Percentiles rank a stretch among this genome's conserved stretches.
Evolutionary conservation across 2,888 invertebrate species (phyloP).

Genomic region (Diploptera punctata): DNA sequence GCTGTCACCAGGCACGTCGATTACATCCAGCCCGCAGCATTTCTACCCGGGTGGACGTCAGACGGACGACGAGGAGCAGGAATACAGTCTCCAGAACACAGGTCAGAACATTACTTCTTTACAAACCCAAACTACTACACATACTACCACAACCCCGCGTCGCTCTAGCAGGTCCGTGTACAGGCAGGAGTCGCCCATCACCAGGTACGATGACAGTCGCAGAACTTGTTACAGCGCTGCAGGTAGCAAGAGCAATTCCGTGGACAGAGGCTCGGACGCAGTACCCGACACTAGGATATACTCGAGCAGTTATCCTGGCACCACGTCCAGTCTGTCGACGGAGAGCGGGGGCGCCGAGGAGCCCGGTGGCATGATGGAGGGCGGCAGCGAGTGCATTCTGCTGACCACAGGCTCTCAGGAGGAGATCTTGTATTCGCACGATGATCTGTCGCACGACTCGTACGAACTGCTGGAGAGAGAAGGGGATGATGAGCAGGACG

Average conservation of each 20-base stretch:
- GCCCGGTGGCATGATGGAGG: constrained; percentile 67
- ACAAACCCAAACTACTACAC: constrained; percentile 41
- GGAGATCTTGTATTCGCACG: constrained; percentile 65
- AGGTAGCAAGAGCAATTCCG: constrained; percentile 65
- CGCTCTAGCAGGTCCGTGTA: constrained; percentile 38
- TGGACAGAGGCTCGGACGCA: constrained; percentile 72
- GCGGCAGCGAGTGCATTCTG: constrained; percentile 55
- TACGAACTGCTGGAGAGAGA: constrained; percentile 85
- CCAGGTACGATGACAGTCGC: constrained; percentile 73
- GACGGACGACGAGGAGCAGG: constrained; percentile 41
- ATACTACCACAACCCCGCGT: constrained; percentile 35
- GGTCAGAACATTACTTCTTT: constrained; percentile 39
- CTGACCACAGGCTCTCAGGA: constrained; percentile 47
- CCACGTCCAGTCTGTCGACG: constrained; percentile 70
- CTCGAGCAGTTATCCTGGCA: constrained; percentile 85
- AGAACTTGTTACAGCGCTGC: constrained; percentile 65
- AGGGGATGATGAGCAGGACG: constrained; percentile 64
- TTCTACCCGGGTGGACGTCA: constrained; percentile 43
- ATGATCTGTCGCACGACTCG: constrained; percentile 87
- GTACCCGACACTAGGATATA: constrained; percentile 73
- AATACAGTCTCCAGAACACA: constrained; percentile 14
- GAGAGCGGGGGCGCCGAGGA: constrained; percentile 71
- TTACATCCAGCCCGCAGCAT: constrained; percentile 48
- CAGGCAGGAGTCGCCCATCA: constrained; percentile 64
- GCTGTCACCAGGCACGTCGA: constrained; percentile 48